Evolutionary conservation across 2,888 invertebrate genomes (phyloP).

Genomic region (Salticus scenicus): DNA sequence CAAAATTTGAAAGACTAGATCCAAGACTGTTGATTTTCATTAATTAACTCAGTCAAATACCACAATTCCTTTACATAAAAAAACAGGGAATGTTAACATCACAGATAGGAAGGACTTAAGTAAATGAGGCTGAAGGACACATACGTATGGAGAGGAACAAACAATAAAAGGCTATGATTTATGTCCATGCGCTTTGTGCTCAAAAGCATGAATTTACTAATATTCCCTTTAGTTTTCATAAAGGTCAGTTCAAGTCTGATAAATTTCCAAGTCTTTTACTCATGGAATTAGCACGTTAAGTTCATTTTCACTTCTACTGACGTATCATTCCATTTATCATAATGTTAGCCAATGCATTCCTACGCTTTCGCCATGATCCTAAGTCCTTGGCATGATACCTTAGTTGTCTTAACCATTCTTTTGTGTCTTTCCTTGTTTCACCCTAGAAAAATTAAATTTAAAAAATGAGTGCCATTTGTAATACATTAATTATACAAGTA

Average conservation of each 20-base stretch:
- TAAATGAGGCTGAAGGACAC: conserved; percentile 43
- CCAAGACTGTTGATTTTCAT: conserved; percentile 63
- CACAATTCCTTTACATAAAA: conserved; percentile 45
- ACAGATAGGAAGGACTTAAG: conserved; percentile 66
- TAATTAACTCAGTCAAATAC: conserved; percentile 51
- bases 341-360: conserved; percentile 96
- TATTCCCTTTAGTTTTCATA: neutral
- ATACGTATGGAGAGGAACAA: conserved; percentile 52
- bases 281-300: neutral
- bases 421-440: conserved; percentile 89
- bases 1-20: conserved; percentile 63
- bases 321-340: conserved; percentile 83
- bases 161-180: conserved; percentile 39
- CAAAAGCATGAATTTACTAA: neutral
- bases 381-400: conserved; percentile 94
- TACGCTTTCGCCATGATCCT: conserved; percentile 92
- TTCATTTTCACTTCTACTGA: conserved; percentile 32
- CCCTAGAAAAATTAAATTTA: conserved; percentile 81
- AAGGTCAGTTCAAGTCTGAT: neutral
- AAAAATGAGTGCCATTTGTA: neutral
- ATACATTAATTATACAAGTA: neutral
- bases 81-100: conserved; percentile 65
- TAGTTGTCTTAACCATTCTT: conserved; percentile 91
- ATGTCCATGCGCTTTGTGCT: conserved; percentile 27
- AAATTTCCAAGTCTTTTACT: neutral